These are phyloP conservation scores for Cremastobaeus sp. DNA, from an alignment of 2,888 invertebrate species.

Conservation along the genomic window DNA sequence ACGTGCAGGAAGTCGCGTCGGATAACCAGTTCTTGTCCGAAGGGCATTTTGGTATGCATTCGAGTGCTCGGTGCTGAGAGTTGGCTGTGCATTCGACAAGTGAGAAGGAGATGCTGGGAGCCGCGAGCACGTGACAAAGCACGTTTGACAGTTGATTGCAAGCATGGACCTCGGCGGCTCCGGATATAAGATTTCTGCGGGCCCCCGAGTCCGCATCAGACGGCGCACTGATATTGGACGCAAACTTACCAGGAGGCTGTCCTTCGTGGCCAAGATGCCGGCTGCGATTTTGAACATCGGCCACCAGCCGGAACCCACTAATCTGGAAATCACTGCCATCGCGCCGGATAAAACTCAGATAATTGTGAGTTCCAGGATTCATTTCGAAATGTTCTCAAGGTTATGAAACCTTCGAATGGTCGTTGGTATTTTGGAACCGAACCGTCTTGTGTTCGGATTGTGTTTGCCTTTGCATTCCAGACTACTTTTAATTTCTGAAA, in stretches of 20 bases:
- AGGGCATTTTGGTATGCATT: conserved; percentile 35
- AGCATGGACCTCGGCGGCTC: conserved; percentile 73
- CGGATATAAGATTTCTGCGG: conserved; percentile 71
- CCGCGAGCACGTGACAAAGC: conserved; percentile 23
- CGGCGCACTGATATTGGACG: conserved; percentile 81
- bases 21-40: conserved; percentile 34
- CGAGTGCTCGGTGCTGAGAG: background rate
- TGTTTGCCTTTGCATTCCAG: no score
- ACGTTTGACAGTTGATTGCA: no score
- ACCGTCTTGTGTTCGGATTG: no score
- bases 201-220: conserved; percentile 71
- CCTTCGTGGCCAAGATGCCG: conserved; percentile 81
- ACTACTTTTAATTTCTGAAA: no score
- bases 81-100: no score
- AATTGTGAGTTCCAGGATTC: conserved; percentile 79
- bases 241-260: conserved; percentile 81
- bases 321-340: conserved; percentile 82
- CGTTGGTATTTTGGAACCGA: no score
- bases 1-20: conserved; percentile 48
- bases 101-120: conserved; percentile 25
- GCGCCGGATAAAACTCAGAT: conserved; percentile 83
- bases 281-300: conserved; percentile 81
- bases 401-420: no score
- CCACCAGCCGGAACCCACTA: conserved; percentile 77
- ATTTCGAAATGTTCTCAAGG: conserved; percentile 1